A percentile compares a stretch with the other conserved stretches of the same genome.
Evolutionary conservation across 2,888 invertebrate species (phyloP).

Genomic region (Rhodophaea formosa): DNA sequence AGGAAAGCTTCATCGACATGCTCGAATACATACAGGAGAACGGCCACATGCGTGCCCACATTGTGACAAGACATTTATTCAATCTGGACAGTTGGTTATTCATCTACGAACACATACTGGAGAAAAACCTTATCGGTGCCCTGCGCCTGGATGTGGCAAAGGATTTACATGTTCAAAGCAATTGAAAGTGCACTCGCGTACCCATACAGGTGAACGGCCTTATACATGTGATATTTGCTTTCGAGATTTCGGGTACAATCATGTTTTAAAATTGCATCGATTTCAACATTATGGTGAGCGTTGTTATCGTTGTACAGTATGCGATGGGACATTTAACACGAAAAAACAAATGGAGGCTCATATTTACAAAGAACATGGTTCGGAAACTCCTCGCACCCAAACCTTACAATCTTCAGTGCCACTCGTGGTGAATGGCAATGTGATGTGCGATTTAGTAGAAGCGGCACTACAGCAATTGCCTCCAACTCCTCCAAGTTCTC

Average conservation of each 20-base stretch:
- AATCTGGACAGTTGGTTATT: conserved; percentile 94
- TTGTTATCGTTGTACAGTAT: conserved; percentile 95
- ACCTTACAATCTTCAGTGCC: conserved; percentile 54
- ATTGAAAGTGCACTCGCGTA: conserved; percentile 93
- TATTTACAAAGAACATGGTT: conserved; percentile 82
- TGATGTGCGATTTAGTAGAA: conserved; percentile 71
- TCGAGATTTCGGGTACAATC: conserved; percentile 95
- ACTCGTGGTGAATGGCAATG: conserved; percentile 55
- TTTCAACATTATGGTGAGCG: conserved; percentile 96
- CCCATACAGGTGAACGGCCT: conserved; percentile 95
- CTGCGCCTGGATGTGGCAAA: conserved; percentile 91
- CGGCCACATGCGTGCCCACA: conserved; percentile 93
- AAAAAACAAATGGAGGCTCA: conserved; percentile 95
- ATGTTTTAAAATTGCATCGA: conserved; percentile 92
- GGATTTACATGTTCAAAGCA: conserved; percentile 96
- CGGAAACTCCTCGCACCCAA: conserved; percentile 72
- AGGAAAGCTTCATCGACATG: conserved; percentile 93
- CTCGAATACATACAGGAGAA: conserved; percentile 94
- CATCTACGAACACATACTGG: conserved; percentile 95
- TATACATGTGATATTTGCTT: conserved; percentile 95
- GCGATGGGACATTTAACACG: conserved; percentile 94
- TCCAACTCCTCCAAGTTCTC: conserved; percentile 82
- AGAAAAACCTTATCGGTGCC: conserved; percentile 91
- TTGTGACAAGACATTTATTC: conserved; percentile 94
- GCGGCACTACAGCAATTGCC: conserved; percentile 75